These are phyloP conservation scores for Fringilla coelebs DNA, from an alignment of 2,797 vertebrate species.

Conservation along the genomic window DNA sequence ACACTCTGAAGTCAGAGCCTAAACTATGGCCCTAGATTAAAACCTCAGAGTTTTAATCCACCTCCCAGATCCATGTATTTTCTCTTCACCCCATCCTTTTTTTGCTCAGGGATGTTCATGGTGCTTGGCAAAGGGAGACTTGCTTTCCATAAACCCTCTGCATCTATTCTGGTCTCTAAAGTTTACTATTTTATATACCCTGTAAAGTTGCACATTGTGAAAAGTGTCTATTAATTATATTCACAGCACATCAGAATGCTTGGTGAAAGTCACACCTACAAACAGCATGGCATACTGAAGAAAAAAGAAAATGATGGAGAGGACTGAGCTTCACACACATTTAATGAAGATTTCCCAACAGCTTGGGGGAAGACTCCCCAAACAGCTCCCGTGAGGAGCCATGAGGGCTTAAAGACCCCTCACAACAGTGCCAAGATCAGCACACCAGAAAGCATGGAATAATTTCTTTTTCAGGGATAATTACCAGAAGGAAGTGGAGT, in stretches of 20 bases:
- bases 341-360: background rate
- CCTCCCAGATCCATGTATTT: background rate
- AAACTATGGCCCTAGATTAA: background rate
- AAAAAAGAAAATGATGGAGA: background rate
- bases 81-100: background rate
- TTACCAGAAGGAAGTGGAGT: background rate
- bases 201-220: accelerated
- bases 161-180: background rate
- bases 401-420: background rate
- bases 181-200: background rate
- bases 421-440: background rate
- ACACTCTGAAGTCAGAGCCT: background rate
- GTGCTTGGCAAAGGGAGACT: background rate
- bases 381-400: accelerated
- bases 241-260: background rate
- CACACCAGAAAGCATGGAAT: background rate
- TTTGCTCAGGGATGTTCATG: background rate
- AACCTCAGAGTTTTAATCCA: background rate
- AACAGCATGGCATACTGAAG: background rate
- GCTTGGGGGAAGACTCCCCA: background rate
- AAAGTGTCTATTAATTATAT: background rate
- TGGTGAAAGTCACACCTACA: background rate
- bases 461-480: background rate
- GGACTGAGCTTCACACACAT: background rate
- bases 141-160: background rate